These are phyloP conservation scores for Sciurus niger DNA, from an alignment of 2,113 vertebrate species.

Conservation along the genomic window DNA sequence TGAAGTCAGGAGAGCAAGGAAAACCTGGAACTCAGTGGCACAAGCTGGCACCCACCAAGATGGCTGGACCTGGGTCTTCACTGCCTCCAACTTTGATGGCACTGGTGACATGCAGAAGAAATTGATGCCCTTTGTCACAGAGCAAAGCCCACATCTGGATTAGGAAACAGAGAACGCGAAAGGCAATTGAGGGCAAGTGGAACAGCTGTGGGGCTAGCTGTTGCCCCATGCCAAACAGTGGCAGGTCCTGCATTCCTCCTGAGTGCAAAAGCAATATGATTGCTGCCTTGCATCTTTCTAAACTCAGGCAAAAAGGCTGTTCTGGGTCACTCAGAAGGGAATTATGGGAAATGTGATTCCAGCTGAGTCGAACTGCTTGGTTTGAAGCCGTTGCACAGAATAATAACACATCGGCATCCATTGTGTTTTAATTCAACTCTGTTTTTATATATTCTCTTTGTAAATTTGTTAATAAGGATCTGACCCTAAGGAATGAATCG, in stretches of 20 bases:
- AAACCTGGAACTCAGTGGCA: not conserved
- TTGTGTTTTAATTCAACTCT: not conserved
- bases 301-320: not conserved
- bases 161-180: not conserved
- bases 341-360: not conserved
- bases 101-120: not conserved
- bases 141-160: not conserved
- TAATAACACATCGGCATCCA: not conserved
- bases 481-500: not conserved
- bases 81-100: not conserved
- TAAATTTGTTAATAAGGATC: constrained; percentile 29
- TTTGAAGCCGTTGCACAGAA: not conserved
- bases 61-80: not conserved
- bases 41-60: not conserved
- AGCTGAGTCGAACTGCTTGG: not conserved
- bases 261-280: not conserved
- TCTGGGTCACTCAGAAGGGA: fast-evolving
- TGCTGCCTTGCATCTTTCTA: not conserved
- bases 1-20: not conserved
- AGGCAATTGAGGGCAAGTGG: not conserved
- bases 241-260: too few species aligned
- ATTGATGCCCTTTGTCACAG: not conserved
- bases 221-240: not conserved
- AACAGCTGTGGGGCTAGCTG: not conserved
- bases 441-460: not conserved